Evolutionary conservation across 1,140 invertebrate species (phyloP).

Genomic region (Aethina tumida): DNA sequence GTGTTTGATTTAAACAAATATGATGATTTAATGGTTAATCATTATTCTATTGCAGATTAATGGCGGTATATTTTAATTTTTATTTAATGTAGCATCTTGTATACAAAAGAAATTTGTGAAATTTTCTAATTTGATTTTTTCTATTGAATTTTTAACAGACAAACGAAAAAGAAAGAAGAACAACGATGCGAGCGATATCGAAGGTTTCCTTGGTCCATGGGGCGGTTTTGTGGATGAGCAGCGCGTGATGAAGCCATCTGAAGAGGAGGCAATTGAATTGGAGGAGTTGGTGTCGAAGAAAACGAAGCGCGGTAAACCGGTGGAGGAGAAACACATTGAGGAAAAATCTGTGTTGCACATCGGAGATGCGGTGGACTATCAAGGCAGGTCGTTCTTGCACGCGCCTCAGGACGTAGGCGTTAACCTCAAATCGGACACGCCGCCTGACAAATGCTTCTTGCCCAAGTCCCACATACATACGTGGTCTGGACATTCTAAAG

Average conservation of each 20-base stretch:
- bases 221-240: conserved; percentile 88
- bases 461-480: conserved; percentile 95
- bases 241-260: conserved; percentile 75
- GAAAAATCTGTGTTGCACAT: conserved; percentile 94
- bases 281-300: conserved; percentile 93
- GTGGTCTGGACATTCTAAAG: conserved; percentile 94
- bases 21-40: too few species aligned
- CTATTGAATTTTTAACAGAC: too few species aligned
- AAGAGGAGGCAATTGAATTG: conserved; percentile 83
- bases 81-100: too few species aligned
- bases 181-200: conserved; percentile 83
- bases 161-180: conserved; percentile 82
- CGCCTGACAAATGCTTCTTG: conserved; percentile 92
- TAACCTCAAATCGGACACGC: conserved; percentile 82
- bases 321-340: conserved; percentile 86
- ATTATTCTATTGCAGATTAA: too few species aligned
- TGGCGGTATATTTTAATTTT: too few species aligned
- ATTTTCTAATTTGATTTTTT: too few species aligned
- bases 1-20: too few species aligned
- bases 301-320: conserved; percentile 70
- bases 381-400: conserved; percentile 90
- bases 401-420: conserved; percentile 93
- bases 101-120: too few species aligned
- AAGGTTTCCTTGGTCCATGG: conserved; percentile 96
- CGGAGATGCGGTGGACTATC: conserved; percentile 91